Evolutionary conservation across 1,140 invertebrate genomes (phyloP).

Genomic region (Adelges cooleyi): DNA sequence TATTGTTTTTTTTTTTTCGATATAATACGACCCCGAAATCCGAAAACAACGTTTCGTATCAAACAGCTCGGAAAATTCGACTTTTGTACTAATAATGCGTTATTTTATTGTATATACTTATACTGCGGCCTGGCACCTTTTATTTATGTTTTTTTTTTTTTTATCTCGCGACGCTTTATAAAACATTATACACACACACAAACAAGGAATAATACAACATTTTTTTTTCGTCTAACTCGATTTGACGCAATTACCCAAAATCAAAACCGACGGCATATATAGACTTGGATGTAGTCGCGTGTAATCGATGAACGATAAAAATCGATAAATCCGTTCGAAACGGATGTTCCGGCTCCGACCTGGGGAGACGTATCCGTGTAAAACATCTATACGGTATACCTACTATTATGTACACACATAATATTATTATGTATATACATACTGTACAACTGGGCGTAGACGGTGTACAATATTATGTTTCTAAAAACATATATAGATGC

Average conservation of each 20-base stretch:
- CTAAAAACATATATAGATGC: too few species aligned
- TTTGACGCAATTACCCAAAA: constrained; percentile 4
- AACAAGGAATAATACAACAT: neutral
- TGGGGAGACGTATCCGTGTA: neutral
- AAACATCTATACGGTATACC: neutral
- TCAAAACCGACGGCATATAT: neutral
- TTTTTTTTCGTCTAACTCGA: neutral
- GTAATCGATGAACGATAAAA: constrained; percentile 7
- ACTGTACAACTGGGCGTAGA: neutral
- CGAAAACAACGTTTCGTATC: constrained; percentile 24
- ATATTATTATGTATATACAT: too few species aligned
- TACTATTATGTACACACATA: too few species aligned
- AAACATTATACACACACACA: too few species aligned
- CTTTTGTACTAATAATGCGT: neutral
- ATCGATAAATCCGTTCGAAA: constrained; percentile 11
- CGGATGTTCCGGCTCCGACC: constrained; percentile 4
- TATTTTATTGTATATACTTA: neutral
- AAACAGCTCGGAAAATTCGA: constrained; percentile 27
- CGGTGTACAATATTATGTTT: neutral
- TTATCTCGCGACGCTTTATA: too few species aligned
- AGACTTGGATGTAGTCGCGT: neutral
- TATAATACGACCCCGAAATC: neutral
- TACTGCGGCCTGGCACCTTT: too few species aligned
- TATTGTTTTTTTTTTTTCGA: neutral
- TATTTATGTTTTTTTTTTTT: too few species aligned